phyloP scores from a whole-genome alignment of 2,888 invertebrate genomes.

The Mythimna loreyi region DNA sequence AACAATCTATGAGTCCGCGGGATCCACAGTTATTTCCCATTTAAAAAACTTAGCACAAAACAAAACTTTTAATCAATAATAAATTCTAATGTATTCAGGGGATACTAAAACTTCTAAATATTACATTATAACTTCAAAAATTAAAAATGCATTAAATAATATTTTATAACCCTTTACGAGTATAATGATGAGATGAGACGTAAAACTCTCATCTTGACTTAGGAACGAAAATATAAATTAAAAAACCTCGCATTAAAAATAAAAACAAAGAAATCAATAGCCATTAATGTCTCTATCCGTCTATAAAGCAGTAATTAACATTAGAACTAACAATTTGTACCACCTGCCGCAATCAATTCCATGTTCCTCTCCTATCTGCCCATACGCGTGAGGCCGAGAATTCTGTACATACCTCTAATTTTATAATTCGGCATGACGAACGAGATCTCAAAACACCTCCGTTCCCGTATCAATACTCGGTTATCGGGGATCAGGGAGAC shows the following conservation, averaged over 20 bases:
- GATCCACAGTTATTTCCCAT: too few relatives aligned
- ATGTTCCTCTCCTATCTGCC: slow-evolving; percentile 27
- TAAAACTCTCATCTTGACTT: background rate
- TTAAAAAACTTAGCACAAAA: too few relatives aligned
- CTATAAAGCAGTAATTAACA: slow-evolving; percentile 29
- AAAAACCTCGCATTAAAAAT: background rate
- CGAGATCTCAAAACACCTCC: slow-evolving; percentile 77
- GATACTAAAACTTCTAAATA: too few relatives aligned
- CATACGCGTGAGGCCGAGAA: slow-evolving; percentile 49
- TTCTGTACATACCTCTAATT: slow-evolving; percentile 68
- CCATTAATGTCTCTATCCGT: slow-evolving; percentile 18
- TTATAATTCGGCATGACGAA: slow-evolving; percentile 75
- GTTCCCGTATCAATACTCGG: slow-evolving; percentile 74
- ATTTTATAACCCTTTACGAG: too few relatives aligned
- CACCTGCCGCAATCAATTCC: slow-evolving; percentile 43
- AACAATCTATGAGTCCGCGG: too few relatives aligned
- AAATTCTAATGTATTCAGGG: too few relatives aligned
- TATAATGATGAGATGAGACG: background rate
- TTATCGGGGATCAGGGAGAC: slow-evolving; percentile 76
- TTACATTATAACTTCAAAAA: too few relatives aligned
- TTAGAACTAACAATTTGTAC: slow-evolving; percentile 32
- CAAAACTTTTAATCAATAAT: too few relatives aligned
- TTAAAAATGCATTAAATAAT: too few relatives aligned
- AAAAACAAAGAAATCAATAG: slow-evolving; percentile 33
- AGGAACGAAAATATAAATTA: background rate